Base-by-base conservation (phyloP, 2,113 vertebrate genomes). In the Leptosomus discolor region DNA sequence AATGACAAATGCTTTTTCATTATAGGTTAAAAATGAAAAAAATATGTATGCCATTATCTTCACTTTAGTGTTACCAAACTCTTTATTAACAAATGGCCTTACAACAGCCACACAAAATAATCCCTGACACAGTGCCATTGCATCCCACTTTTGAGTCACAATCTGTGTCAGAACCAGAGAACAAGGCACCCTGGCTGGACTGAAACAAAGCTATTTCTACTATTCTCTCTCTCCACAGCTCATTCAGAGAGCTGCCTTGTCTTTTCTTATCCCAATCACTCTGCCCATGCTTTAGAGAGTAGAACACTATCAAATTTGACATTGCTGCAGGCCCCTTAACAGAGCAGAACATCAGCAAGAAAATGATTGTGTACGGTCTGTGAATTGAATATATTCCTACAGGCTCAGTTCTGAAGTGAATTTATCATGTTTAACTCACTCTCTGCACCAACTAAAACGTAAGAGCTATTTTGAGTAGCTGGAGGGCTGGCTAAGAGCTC, bases 341-440 rank as follows among this genome's bases (percentile, higher is more conserved):
- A 91, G 92, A 96, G 87, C 48, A 87, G 88, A 94, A 94, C 50
- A 96, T 92, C 88, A 95, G 74, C 69, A 82, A 89, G 67, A 75
- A 92, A 83, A 94, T 79, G 45, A 92, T 85, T 94, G 86, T 83
- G 54, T 86, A 64, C 3, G 5, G 45, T 90, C 46, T 90, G n/a
- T 7, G 7, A 78, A 82, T 79, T 88, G 76, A 95, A 93, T 91
- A 76, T 85, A 92, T 82, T 94, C 65, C 88, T 92, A 85, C 43
- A 91, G 94, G 86, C 83, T 94, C 76, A 69, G 61, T 81, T 92
- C 56, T 95, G 73, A 95, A 94, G 39, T 75, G 60, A 96, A 92
- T 94, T 96, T 92, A 81, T 54, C 53, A 64, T 95, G 68, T 91
- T 92, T 94, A 89, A 86, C 91, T 82, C 45, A 37, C 30, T 93